Base-by-base conservation (phyloP, 2,888 invertebrate genomes). In the Dryobotodes eremita region DNA sequence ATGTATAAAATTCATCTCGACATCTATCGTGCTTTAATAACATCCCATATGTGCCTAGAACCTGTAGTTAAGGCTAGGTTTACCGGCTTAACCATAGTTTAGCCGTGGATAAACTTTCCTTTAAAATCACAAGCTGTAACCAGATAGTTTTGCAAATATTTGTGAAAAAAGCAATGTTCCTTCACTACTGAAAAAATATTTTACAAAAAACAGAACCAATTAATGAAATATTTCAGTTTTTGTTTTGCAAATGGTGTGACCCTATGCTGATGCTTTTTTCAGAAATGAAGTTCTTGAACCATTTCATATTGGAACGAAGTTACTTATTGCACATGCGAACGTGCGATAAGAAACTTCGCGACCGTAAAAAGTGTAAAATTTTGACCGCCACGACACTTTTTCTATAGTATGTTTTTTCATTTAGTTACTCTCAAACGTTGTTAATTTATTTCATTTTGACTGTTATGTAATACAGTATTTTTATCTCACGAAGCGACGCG, bases 31-130 rank as follows among this genome's bases (percentile, higher is more conserved):
- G n/a, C 48, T 55, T 17, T 53, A 77, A 77, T 36, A 36, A 36
- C 53, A 75, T 50, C 75, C 76, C 62, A 46, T 64, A 55, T 61
- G 64, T 77, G 62, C 64, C 10, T 55, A 0, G 20, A 76, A 46
- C 17, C 0, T 73, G 7, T 36, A 36, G 31, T 36, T 36, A 36
- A 57, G 23, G 13, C 31, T 59, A 55, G 10, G 26, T 46, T 66
- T 26, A 53, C 23, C 10, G 26, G 20, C 5, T 48, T n/a, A 55
- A 55, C 20, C 2, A 36, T 20, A 26, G 78, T 65, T 64, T 48
- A 77, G 15, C 64, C 36, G n/a, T n/a, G 8, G 15, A 26, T 65
- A 36, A 73, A 55, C 46, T 42, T 26, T 50, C n/a, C 5, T 50
- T 4, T 20, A 15, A 64, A n/a, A 65, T 36, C 53, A 64, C 46